phyloP scores from a whole-genome alignment of 1,140 invertebrate genomes.

The Pogonomyrmex californicus region DNA sequence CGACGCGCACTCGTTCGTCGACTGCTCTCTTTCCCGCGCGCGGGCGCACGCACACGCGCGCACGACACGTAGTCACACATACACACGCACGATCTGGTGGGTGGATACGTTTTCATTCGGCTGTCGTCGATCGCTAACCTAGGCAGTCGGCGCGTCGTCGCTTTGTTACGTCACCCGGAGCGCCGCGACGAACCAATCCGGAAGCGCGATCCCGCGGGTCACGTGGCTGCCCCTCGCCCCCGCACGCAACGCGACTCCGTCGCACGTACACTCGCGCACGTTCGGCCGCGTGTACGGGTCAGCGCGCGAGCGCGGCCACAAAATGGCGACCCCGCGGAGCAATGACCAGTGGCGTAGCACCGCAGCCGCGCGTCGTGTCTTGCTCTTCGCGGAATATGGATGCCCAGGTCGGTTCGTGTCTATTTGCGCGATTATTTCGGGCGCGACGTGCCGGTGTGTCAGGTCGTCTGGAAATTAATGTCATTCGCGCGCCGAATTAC shows the following conservation, averaged over 20 bases:
- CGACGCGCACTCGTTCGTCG: slow-evolving; percentile 44
- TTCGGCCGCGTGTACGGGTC: neutral
- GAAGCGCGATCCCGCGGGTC: slow-evolving; percentile 42
- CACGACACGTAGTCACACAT: neutral
- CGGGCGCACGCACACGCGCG: slow-evolving; percentile 20
- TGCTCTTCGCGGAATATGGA: slow-evolving; percentile 26
- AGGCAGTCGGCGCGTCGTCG: slow-evolving; percentile 66
- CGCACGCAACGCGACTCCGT: slow-evolving; percentile 6
- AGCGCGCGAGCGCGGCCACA: slow-evolving; percentile 53
- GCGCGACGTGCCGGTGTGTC: slow-evolving; percentile 45
- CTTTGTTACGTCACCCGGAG: slow-evolving; percentile 69
- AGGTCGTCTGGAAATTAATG: slow-evolving; percentile 58
- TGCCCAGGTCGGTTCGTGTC: slow-evolving; percentile 52
- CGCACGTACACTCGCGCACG: slow-evolving; percentile 33
- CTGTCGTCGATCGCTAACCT: slow-evolving; percentile 60
- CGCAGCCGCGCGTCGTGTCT: slow-evolving; percentile 3
- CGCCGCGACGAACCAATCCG: slow-evolving; percentile 67
- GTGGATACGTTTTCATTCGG: slow-evolving; percentile 63
- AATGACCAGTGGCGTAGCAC: slow-evolving; percentile 61
- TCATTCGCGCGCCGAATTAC: slow-evolving; percentile 60
- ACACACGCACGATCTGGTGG: slow-evolving; percentile 29
- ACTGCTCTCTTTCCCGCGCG: slow-evolving; percentile 60
- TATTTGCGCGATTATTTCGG: slow-evolving; percentile 53
- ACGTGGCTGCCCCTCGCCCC: slow-evolving; percentile 67
- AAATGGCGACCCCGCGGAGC: slow-evolving; percentile 69